Base-by-base conservation (phyloP, 2,113 vertebrate species). In the Thunnus thynnus region DNA sequence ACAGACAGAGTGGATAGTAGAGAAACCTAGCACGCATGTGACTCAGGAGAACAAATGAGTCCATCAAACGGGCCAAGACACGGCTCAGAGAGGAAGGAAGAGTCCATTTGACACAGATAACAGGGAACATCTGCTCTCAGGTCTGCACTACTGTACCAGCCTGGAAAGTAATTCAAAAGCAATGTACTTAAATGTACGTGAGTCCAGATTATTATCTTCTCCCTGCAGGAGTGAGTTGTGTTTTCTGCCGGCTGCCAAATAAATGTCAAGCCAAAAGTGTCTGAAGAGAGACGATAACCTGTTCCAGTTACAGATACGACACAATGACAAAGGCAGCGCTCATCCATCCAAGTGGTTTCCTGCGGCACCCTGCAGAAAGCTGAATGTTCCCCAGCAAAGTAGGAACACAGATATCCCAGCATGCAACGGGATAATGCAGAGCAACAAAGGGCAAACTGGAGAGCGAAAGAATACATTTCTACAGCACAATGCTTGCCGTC, bases 21-120 rank as follows among this genome's bases (percentile, higher is more conserved):
- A 71, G 27, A 76, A 63, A 48, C 7, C 10, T 18, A 41, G 36
- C 36, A 41, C 36, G 36, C 36, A 41, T 41, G 17, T 32, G 25
- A 44, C 46, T 52, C 30, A 50, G n/a, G 32, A 65, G 36, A 36
- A 20, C 4, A 5, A 65, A 67, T 30, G 51, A 73, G 32, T 60
- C 30, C 20, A 47, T 83, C 69, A 85, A 55, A 72, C 30, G 63
- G 30, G 14, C 62, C 67, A 58, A 72, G 78, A 71, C 54, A 20
- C 1, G 36, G 54, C 30, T 62, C 58, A 5, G 51, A 62, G 50
- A 62, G 76, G 70, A 80, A 83, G 88, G 82, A 82, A 73, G 78
- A 44, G 57, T 72, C 51, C 46, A 75, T 88, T 91, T 50, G 62
- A 67, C 83, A 86, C 78, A 84, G 74, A 87, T 90, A 91, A 91